Percentiles rank a stretch among this genome's conserved stretches.
Conservation (phyloP, 2,797 vertebrate species). For the Lepus oiostolus region DNA sequence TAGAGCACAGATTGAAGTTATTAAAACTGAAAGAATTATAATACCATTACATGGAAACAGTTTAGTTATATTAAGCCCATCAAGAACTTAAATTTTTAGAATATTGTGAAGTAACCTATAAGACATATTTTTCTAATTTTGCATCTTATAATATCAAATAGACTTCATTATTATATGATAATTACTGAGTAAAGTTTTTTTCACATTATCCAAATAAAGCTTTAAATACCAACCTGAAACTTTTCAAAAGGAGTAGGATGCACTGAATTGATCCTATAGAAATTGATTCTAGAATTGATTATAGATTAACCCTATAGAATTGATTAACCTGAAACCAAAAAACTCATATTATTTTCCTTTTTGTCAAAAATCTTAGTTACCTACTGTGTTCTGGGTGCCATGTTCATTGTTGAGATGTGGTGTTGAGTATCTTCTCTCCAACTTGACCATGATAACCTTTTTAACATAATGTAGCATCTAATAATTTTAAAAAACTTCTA, state of each 20-base stretch:
- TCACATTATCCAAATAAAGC: neutral
- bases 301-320: neutral
- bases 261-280: neutral
- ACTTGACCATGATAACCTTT: neutral
- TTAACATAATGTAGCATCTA: neutral
- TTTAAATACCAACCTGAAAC: neutral
- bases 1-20: neutral
- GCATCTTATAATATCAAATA: neutral
- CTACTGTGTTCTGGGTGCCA: neutral
- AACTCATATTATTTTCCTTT: neutral
- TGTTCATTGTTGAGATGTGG: neutral
- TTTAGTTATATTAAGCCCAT: neutral
- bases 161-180: neutral
- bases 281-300: neutral
- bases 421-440: slow-evolving; percentile 1
- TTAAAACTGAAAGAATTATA: slow-evolving; percentile 8
- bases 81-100: slow-evolving; percentile 13
- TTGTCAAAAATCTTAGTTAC: slow-evolving; percentile 11
- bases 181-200: neutral
- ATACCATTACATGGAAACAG: neutral
- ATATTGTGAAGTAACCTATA: neutral
- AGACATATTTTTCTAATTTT: neutral
- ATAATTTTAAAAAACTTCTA: neutral
- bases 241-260: neutral
- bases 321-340: slow-evolving; percentile 2